Percentiles rank a stretch among this genome's conserved stretches.
Evolutionary conservation across 2,113 vertebrate genomes (phyloP).

Genomic region (Ochotona princeps): DNA sequence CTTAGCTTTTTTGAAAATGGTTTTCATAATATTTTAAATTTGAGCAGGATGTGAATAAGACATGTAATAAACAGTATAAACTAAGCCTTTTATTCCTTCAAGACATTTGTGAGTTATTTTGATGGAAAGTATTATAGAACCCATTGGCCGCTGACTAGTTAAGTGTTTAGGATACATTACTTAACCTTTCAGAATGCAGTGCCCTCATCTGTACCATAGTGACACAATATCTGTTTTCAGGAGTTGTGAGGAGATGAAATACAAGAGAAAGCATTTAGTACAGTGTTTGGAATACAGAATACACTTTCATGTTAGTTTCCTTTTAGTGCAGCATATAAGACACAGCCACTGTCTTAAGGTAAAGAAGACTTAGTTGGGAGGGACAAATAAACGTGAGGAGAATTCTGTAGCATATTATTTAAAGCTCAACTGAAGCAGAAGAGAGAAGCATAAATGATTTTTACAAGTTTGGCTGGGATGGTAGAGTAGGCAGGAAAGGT

Average conservation of each 20-base stretch:
- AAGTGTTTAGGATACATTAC: not conserved
- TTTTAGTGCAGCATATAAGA: not conserved
- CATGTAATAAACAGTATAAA: not conserved
- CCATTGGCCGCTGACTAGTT: not conserved
- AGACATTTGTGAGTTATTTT: conserved; percentile 42
- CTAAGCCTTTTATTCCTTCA: not conserved
- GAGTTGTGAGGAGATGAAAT: conserved; percentile 15
- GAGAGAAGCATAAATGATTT: conserved; percentile 3
- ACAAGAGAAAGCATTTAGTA: conserved; percentile 31
- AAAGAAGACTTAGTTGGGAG: conserved; percentile 32
- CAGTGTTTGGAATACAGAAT: not conserved
- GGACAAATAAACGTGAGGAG: not conserved
- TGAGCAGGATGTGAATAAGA: not conserved
- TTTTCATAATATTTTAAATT: conserved; percentile 35
- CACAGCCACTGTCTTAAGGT: conserved; percentile 20
- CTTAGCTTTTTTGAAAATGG: not conserved
- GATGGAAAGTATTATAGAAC: not conserved
- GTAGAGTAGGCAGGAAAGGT: not conserved
- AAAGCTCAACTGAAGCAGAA: conserved; percentile 22
- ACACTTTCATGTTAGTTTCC: not conserved
- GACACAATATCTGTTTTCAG: not conserved
- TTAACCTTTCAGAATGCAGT: conserved; percentile 37
- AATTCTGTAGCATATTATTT: conserved; percentile 37
- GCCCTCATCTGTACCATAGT: conserved; percentile 8
- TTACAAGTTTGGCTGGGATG: no score